phyloP scores from a whole-genome alignment of 2,797 vertebrate species.

The Antrozous pallidus region DNA sequence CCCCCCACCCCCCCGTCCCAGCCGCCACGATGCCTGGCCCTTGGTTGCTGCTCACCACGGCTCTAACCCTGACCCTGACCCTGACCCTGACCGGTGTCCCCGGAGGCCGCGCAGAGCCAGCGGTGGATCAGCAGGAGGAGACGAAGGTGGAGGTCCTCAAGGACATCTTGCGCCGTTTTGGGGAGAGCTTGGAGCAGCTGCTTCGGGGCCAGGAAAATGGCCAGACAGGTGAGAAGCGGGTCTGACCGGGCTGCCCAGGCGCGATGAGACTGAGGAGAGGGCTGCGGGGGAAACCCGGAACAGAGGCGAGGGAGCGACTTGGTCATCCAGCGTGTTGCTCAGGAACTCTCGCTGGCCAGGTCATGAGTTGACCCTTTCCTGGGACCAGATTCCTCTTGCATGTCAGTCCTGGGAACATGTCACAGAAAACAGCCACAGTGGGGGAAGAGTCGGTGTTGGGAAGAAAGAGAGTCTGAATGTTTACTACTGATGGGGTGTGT shows the following conservation, averaged over 20 bases:
- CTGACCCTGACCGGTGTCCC: conserved; percentile 17
- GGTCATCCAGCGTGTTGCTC: neutral
- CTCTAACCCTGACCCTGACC: conserved; percentile 28
- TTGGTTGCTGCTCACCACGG: conserved; percentile 49
- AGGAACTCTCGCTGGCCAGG: neutral
- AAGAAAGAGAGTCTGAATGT: too few relatives aligned
- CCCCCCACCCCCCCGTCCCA: neutral
- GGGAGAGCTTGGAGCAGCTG: neutral
- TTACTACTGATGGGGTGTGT: too few relatives aligned
- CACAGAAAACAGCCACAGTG: neutral
- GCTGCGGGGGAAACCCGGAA: fast-evolving
- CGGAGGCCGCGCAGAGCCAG: neutral
- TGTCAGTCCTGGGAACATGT: neutral
- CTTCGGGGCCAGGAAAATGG: neutral
- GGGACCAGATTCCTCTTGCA: neutral
- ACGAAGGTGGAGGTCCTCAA: too few relatives aligned
- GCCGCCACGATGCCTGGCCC: conserved; percentile 36
- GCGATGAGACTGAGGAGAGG: fast-evolving
- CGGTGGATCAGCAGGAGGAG: conserved; percentile 11
- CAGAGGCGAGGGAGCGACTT: neutral
- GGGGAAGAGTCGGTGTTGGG: neutral
- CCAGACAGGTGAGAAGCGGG: conserved; percentile 17
- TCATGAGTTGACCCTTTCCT: neutral
- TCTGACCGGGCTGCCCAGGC: fast-evolving
- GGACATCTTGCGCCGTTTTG: too few relatives aligned